A percentile compares a stretch with the other conserved stretches of the same genome.
phyloP scores from a whole-genome alignment of 2,797 vertebrate genomes.

The Enteromius afrohamiltoni region DNA sequence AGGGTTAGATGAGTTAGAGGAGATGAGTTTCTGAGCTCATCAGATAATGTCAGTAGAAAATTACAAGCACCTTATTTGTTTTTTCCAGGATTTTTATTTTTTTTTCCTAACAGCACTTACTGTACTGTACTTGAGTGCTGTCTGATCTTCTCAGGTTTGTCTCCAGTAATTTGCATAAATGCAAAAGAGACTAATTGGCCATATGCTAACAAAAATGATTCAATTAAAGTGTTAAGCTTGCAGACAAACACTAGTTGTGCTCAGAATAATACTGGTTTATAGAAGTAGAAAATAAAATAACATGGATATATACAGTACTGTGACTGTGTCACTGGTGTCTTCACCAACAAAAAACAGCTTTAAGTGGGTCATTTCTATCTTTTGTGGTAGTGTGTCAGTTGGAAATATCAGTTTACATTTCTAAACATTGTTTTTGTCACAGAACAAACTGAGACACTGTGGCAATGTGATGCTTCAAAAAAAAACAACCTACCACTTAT shows the following conservation, averaged over 20 bases:
- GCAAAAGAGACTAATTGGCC: conserved; percentile 24
- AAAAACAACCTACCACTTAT: no score
- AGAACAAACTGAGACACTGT: no score
- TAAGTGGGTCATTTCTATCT: no score
- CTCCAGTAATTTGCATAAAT: conserved; percentile 13
- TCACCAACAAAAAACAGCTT: no score
- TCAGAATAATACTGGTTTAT: background rate
- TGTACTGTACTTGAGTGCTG: background rate
- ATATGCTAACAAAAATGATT: conserved; percentile 4
- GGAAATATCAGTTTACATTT: no score
- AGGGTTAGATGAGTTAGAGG: background rate
- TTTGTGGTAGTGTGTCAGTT: no score
- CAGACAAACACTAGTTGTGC: background rate
- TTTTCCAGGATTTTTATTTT: background rate
- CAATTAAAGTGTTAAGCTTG: conserved; percentile 21
- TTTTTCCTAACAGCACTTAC: background rate
- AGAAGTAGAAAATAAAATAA: no score
- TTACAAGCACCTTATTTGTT: background rate
- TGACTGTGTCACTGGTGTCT: no score
- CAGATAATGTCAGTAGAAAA: background rate
- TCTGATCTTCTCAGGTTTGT: conserved; percentile 5
- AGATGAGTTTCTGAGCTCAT: background rate
- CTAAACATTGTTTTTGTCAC: no score
- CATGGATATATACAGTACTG: no score
- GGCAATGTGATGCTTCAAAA: no score